These are phyloP conservation scores for Mellilla xanthometata DNA, from an alignment of 2,888 invertebrate genomes.

Conservation along the genomic window DNA sequence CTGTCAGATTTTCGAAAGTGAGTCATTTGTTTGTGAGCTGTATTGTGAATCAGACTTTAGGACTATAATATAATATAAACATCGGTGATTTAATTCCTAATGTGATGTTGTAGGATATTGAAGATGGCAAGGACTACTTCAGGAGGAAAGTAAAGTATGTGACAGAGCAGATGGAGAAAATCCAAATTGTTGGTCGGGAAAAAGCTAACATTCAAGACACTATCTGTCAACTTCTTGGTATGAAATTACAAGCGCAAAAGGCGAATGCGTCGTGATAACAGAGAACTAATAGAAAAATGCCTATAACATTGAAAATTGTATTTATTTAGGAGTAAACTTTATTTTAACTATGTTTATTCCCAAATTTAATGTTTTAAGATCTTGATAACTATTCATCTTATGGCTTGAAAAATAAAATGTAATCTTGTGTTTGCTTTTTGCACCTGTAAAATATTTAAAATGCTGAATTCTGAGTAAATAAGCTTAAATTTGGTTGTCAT, in stretches of 20 bases:
- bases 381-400: constrained; percentile 1
- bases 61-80: too few species aligned
- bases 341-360: not conserved
- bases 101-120: constrained; percentile 84
- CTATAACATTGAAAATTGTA: constrained; percentile 24
- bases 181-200: constrained; percentile 91
- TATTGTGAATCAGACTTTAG: too few species aligned
- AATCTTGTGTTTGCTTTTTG: too few species aligned
- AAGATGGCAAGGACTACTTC: constrained; percentile 95
- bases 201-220: constrained; percentile 86
- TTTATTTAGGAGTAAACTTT: constrained; percentile 15
- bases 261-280: constrained; percentile 28
- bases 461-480: too few species aligned
- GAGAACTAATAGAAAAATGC: constrained; percentile 2
- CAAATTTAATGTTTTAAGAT: not conserved
- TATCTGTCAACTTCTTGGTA: constrained; percentile 86
- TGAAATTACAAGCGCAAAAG: constrained; percentile 74
- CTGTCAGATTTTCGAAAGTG: too few species aligned
- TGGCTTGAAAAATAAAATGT: not conserved
- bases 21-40: too few species aligned
- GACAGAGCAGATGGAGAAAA: constrained; percentile 96
- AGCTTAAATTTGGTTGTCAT: too few species aligned
- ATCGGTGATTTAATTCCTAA: not conserved
- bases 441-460: too few species aligned
- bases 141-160: constrained; percentile 95